Evolutionary conservation across 2,888 invertebrate genomes (phyloP).

Genomic region (Pandemis cinnamomeana): DNA sequence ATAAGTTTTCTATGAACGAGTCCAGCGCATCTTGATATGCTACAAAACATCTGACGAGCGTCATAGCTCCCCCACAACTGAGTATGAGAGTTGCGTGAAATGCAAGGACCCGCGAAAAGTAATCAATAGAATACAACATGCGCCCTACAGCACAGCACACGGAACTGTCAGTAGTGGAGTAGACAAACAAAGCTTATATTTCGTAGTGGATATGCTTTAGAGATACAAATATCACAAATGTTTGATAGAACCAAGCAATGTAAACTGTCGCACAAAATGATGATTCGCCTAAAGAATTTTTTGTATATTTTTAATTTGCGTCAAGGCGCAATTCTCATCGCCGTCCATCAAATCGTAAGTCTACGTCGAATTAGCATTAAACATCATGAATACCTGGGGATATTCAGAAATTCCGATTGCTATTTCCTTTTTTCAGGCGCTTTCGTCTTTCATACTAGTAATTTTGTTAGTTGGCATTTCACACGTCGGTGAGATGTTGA

Average conservation of each 20-base stretch:
- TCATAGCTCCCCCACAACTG: neutral
- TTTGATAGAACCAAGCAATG: slow-evolving; percentile 76
- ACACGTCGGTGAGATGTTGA: slow-evolving; percentile 78
- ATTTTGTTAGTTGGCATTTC: slow-evolving; percentile 79
- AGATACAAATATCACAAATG: slow-evolving; percentile 69
- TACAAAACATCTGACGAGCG: neutral
- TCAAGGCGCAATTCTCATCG: slow-evolving; percentile 81
- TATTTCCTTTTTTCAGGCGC: slow-evolving; percentile 62
- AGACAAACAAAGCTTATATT: slow-evolving; percentile 68
- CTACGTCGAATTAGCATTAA: neutral
- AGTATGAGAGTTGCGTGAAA: slow-evolving; percentile 61
- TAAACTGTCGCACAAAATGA: slow-evolving; percentile 74
- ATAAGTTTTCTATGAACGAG: neutral
- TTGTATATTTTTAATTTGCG: slow-evolving; percentile 81
- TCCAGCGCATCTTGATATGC: neutral
- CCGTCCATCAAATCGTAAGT: slow-evolving; percentile 84
- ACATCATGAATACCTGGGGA: neutral
- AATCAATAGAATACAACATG: slow-evolving; percentile 76
- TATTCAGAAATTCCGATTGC: slow-evolving; percentile 29
- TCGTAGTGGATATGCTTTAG: slow-evolving; percentile 57
- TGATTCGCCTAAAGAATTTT: slow-evolving; percentile 78
- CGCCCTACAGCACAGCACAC: slow-evolving; percentile 54
- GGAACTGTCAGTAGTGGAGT: slow-evolving; percentile 49
- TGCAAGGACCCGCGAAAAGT: slow-evolving; percentile 53
- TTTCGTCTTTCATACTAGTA: slow-evolving; percentile 78